Evolutionary conservation across 37 sponge, comb jelly and placozoan species (phyloP), one percentile per base, ranked within the genome.

Genomic region (Ephydatia muelleri): DNA sequence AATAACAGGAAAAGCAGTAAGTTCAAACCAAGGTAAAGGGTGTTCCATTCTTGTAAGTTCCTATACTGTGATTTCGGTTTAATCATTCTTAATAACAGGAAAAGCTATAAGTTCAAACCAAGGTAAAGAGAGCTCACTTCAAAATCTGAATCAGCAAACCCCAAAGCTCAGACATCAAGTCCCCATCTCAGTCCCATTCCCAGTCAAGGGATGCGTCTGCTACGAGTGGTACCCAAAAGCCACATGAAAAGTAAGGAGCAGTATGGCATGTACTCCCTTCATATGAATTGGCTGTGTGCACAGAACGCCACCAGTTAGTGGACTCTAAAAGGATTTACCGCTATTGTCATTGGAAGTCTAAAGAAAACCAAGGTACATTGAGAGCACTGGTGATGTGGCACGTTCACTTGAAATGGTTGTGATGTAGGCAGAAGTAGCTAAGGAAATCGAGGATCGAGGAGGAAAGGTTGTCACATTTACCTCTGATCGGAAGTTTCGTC

Each of bases 321-420:
- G 27, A 16, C 89, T 25, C 80, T 96, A 9, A 80, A 57, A 28
- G 96, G 96, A 1, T 90, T 96, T 73, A 79, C 72, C 0, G 87
- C 93, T 38, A 70, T 85, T 30, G 82, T 93, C 67, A 83, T 93
- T 76, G 96, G 96, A 27, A 79, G 84, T 13, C 83, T 96, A 37
- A 73, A 69, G 16, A 70, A 69, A 48, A 85, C 82, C 22, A 90
- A 90, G 85, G 87, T 87, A 21, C n/a, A 57, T 4, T 4, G 9
- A 14, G 80, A 47, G 31, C 68, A 29, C 43, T 70, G 6, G 30
- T 40, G 0, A 40, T 14, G 8, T 70, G 32, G 29, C 35, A 29
- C 27, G 29, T 40, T 64, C 67, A 57, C n/a, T n/a, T n/a, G n/a
- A n/a, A n/a, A 26, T 65, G 68, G 34, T 80, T 30, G 3, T 38